These are phyloP conservation scores for Enteromius trimaculatus DNA, from an alignment of 2,797 vertebrate species.

Conservation along the genomic window DNA sequence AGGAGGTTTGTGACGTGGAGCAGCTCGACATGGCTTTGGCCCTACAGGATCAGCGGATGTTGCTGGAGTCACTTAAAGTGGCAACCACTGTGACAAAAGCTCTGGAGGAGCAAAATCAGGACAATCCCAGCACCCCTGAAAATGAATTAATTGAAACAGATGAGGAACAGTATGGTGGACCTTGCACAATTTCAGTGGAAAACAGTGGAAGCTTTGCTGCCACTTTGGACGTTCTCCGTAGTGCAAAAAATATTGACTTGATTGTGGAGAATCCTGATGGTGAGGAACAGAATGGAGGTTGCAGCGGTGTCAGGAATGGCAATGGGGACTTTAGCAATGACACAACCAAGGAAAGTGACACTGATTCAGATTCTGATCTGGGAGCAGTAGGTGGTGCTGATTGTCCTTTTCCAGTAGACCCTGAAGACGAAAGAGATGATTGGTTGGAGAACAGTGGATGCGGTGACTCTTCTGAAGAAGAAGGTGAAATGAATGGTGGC, in stretches of 20 bases:
- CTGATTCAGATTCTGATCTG: constrained; percentile 80
- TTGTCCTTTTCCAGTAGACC: constrained; percentile 65
- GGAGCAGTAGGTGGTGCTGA: constrained; percentile 90
- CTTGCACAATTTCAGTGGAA: constrained; percentile 90
- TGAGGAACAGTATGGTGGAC: constrained; percentile 87
- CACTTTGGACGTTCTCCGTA: constrained; percentile 91
- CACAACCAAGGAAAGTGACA: constrained; percentile 78
- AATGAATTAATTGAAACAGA: constrained; percentile 83
- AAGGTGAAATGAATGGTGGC: constrained; percentile 65
- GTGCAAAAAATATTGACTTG: constrained; percentile 84
- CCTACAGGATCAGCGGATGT: constrained; percentile 97
- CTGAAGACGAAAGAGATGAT: constrained; percentile 63
- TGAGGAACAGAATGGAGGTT: constrained; percentile 77
- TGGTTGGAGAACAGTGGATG: constrained; percentile 83
- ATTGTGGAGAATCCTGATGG: constrained; percentile 80
- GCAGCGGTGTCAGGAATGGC: constrained; percentile 71
- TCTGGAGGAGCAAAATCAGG: constrained; percentile 76
- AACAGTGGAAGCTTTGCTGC: constrained; percentile 91
- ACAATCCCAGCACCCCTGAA: constrained; percentile 69
- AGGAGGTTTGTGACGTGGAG: constrained; percentile 95
- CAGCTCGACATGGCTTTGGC: constrained; percentile 98
- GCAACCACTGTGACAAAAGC: constrained; percentile 90
- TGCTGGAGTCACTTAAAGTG: constrained; percentile 95
- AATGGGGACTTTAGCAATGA: constrained; percentile 74
- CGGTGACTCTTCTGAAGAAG: constrained; percentile 79